Base-by-base conservation (phyloP, 2,888 invertebrate genomes). In the Tridacna crocea region DNA sequence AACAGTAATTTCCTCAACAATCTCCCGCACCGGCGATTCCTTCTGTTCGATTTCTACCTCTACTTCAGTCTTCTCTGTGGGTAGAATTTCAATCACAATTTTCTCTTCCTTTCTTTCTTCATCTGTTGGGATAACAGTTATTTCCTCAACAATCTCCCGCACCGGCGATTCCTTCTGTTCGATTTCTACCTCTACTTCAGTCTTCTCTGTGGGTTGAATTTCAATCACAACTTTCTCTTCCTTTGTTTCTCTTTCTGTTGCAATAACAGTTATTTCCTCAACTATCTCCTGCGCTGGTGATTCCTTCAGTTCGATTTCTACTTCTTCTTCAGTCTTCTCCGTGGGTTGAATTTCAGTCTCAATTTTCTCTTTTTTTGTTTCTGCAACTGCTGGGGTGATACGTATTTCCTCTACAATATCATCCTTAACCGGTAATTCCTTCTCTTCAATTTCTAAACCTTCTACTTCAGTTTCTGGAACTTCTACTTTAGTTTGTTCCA, bases 81-180 rank as follows among this genome's bases (percentile, higher is more conserved):
- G 63, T 47, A 75, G 75, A 24, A 81, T 72, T 48, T 75, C 81
- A 58, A 81, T 72, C 65, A 70, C 75, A 19, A 80, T 66, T n/a
- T 61, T 79, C 65, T 36, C 65, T 27, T 12, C 65, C 22, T 61
- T 13, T 3, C 1, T 22, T n/a, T 24, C n/a, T 24, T 24, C 61
- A 61, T 10, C 61, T 2, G 15, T 12, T n/a, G 61, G 24, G 13
- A 22, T 61, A 13, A 61, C 24, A 61, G 2, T 13, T 27, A 27
- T 13, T 27, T 66, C 46, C 46, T 66, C 66, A 46, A 46, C 22
- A 12, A 27, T 6, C 1, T 55, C 55, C 10, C 10, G 6, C 3
- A 55, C 11, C 3, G 55, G 55, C 3, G 55, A 55, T 55, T 55
- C 55, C 15, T 15, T 19, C 19, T 3, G 2, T 10, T 55, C 55